phyloP scores from a whole-genome alignment of 1,140 invertebrate species.

The Drosophila cardini region DNA sequence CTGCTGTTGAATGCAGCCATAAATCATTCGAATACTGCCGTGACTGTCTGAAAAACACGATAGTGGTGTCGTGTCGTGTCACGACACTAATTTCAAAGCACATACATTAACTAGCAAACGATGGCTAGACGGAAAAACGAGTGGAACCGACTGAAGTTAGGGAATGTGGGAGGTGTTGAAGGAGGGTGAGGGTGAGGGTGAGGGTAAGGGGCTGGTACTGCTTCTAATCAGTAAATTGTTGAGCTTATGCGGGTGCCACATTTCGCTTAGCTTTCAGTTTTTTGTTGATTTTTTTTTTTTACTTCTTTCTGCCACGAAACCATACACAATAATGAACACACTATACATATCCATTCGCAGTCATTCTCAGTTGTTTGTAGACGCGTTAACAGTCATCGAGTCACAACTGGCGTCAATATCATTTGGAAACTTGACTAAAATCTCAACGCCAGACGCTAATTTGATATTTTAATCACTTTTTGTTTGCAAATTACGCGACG shows the following conservation, averaged over 20 bases:
- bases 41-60: background rate
- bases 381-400: slow-evolving; percentile 34
- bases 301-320: slow-evolving; percentile 14
- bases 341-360: slow-evolving; percentile 2
- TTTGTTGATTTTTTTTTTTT: slow-evolving; percentile 20
- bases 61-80: slow-evolving; percentile 9
- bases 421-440: slow-evolving; percentile 66
- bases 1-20: too few species aligned
- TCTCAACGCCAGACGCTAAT: slow-evolving; percentile 73
- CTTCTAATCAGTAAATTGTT: slow-evolving; percentile 57
- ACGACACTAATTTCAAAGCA: background rate
- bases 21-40: background rate
- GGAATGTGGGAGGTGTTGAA: too few species aligned
- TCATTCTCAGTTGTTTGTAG: slow-evolving; percentile 34
- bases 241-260: slow-evolving; percentile 62
- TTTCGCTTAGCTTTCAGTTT: slow-evolving; percentile 51
- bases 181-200: too few species aligned
- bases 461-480: slow-evolving; percentile 82
- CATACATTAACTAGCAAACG: background rate
- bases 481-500: slow-evolving; percentile 73
- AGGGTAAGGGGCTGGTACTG: slow-evolving; percentile 1
- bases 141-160: background rate
- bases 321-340: slow-evolving; percentile 11
- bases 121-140: background rate
- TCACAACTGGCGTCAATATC: slow-evolving; percentile 55